Base-by-base conservation (phyloP, 2,113 vertebrate genomes). In the Leiothrix lutea region DNA sequence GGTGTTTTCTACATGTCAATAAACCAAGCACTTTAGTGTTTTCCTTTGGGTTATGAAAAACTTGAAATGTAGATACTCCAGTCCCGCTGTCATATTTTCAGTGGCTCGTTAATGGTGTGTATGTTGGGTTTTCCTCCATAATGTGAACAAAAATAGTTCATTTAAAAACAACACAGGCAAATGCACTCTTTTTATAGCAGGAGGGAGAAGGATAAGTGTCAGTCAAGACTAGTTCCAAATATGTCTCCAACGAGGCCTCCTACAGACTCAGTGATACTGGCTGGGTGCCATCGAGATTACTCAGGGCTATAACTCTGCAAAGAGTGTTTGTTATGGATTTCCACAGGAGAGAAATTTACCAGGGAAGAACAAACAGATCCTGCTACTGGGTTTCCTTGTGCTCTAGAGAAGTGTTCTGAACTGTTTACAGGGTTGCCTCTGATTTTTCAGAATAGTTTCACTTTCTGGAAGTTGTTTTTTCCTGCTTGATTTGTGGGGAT, bases 161-260 rank as follows among this genome's bases (percentile, higher is more conserved):
- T 74, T 94, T 75, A 21, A 64, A 86, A 92, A 81, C 62, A 90
- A 72, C 74, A 28, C 62, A 77, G 83, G 73, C 44, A 89, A 90
- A 73, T 4, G 14, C 9, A n/a, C 29, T 50, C 42, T 77, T 91
- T 91, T 92, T 95, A 66, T 80, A 93, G 91, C 74, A 90, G 50
- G 65, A 79, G 53, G 53, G 80, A 94, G 92, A 88, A 91, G 48
- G 86, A 87, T 91, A 83, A 92, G 91, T 80, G 91, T 87, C 94
- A 80, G 78, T 85, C 87, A 95, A 85, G 91, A 70, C 42, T 28
- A 36, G 65, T 60, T 94, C 66, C 89, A 94, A 67, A 69, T 67
- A 35, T 2, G 57, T 81, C 89, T 96, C 53, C 62, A 67, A 3
- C 36, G 3, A 45, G 81, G 73, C 92, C 80, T 97, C 86, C 94